phyloP scores from a whole-genome alignment of 64 coral and sea anemone species.

The Montipora sp. region DNA sequence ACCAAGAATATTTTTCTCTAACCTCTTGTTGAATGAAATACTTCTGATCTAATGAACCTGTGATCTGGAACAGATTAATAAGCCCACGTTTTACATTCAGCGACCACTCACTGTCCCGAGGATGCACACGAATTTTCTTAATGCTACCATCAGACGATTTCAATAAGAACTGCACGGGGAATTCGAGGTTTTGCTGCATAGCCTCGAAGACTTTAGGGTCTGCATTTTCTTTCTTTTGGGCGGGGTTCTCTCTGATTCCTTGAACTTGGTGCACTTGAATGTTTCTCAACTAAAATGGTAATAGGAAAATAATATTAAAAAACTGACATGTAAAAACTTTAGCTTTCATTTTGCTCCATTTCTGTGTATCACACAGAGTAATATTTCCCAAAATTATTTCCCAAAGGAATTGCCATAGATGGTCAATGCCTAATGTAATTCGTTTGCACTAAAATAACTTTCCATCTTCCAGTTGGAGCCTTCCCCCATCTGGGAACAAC shows the following conservation, averaged over 20 bases:
- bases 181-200: slow-evolving; percentile 1
- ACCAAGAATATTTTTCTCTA: neutral
- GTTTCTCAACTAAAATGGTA: slow-evolving; percentile 28
- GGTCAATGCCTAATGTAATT: too few relatives aligned
- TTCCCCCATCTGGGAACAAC: too few relatives aligned
- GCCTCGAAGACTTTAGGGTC: neutral
- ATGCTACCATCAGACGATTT: slow-evolving; percentile 25
- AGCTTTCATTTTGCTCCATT: too few relatives aligned
- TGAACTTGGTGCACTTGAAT: slow-evolving; percentile 24
- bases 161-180: neutral
- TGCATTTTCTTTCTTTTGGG: neutral
- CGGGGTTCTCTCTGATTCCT: neutral
- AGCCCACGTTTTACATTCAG: slow-evolving; percentile 85
- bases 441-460: too few relatives aligned
- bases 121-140: slow-evolving; percentile 54
- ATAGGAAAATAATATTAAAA: neutral
- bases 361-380: too few relatives aligned
- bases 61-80: slow-evolving; percentile 73
- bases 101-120: slow-evolving; percentile 57
- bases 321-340: neutral
- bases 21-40: slow-evolving; percentile 65
- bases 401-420: too few relatives aligned
- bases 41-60: neutral
- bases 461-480: too few relatives aligned
- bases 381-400: too few relatives aligned